Base-by-base conservation (phyloP, 2,113 vertebrate species). In the Anoplopoma fimbria region DNA sequence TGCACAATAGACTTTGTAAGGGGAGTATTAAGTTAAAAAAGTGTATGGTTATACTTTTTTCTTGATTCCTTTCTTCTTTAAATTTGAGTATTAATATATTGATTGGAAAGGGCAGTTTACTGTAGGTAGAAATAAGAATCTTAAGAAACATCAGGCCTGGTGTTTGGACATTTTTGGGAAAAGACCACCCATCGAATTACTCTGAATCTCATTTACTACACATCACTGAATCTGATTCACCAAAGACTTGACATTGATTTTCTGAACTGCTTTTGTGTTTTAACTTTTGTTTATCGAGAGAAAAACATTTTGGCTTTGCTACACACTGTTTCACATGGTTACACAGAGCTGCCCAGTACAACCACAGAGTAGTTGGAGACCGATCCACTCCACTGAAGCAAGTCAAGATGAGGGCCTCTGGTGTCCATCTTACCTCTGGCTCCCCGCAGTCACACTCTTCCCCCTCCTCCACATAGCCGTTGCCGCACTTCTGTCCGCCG, bases 391-490 rank as follows among this genome's bases (percentile, higher is more conserved):
- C 25, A 65, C 9, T 38, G 55, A 36, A 63, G 49, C 51, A 81
- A 12, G n/a, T 29, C 6, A 42, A 25, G 29, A 60, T 47, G 42
- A 85, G 58, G 21, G 25, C 27, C 2, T 36, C 34, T 57, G 38
- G 21, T 27, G 9, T 58, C 12, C 4, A 34, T 34, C 64, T 87
- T 93, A 99, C 98, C 93, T 99, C 98, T 0, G 91, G 95, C 86
- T 99, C 98, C n/a, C 98, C 98, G 0, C 98, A 99, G 96, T 99
- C 98, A 1, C 98, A 99, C 87, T 99, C 96, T 88, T 99, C 98
- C 53, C 96, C 97, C 29, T 98, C 98, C 86, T 99, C 98, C 83
- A 99, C 97, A 0, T 97, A 99, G 71, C 97, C 97, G 9, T 99
- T 99, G 51, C 98, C 98, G 40, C 98, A 99, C 91, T 98, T 97